phyloP scores from a whole-genome alignment of 2,113 vertebrate genomes.

The Bombycilla garrulus region DNA sequence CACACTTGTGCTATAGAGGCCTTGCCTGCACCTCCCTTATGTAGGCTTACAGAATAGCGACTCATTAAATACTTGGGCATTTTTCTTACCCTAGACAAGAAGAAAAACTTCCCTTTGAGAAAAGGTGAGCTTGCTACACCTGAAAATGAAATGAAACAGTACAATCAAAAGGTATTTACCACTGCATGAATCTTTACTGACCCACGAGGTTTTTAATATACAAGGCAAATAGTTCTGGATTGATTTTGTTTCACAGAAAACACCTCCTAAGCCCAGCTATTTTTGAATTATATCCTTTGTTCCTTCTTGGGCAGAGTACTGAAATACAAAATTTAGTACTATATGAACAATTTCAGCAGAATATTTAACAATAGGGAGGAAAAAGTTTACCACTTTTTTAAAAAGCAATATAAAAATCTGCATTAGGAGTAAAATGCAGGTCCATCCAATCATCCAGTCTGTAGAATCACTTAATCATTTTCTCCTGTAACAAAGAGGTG shows the following conservation, averaged over 20 bases:
- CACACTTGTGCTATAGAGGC: not conserved
- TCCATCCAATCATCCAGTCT: not conserved
- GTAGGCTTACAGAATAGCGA: not conserved
- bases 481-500: slow-evolving; percentile 95
- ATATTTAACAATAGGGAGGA: not conserved
- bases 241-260: not conserved
- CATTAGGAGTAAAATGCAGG: not conserved
- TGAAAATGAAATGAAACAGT: not conserved
- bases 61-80: not conserved
- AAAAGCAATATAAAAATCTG: not conserved
- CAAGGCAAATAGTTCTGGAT: not conserved
- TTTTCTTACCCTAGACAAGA: not conserved
- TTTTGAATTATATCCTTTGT: not conserved
- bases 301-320: not conserved
- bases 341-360: not conserved
- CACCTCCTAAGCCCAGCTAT: not conserved
- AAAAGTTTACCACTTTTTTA: not conserved
- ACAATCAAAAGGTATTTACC: not conserved
- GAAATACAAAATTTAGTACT: not conserved
- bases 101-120: not conserved
- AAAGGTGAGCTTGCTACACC: not conserved
- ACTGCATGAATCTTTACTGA: not conserved
- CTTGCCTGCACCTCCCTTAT: not conserved
- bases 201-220: not conserved
- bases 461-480: slow-evolving; percentile 46